Percentiles rank a stretch among this genome's conserved stretches.
phyloP scores from a whole-genome alignment of 2,113 vertebrate species.

The Mormyrus lacerda region DNA sequence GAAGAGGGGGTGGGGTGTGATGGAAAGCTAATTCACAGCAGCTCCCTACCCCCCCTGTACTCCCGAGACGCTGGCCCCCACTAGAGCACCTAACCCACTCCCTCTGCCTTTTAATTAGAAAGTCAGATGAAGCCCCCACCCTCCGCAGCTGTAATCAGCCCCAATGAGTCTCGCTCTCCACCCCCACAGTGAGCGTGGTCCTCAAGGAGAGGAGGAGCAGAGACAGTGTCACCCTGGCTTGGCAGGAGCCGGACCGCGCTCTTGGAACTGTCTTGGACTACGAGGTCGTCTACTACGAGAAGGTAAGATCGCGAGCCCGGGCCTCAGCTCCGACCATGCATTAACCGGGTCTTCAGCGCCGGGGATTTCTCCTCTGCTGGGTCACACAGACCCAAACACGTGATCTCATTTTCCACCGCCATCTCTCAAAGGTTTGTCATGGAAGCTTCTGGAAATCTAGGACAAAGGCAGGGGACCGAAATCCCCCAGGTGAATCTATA shows the following conservation, averaged over 20 bases:
- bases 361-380: background rate
- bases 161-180: background rate
- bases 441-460: background rate
- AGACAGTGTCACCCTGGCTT: conserved; percentile 66
- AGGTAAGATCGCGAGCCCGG: conserved; percentile 47
- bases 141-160: conserved; percentile 14
- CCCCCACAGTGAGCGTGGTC: conserved; percentile 63
- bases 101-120: conserved; percentile 13
- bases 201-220: conserved; percentile 71
- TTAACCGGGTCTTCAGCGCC: conserved; percentile 18
- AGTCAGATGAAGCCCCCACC: conserved; percentile 2
- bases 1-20: background rate
- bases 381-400: background rate
- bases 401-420: background rate
- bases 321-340: conserved; percentile 13
- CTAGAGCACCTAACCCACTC: background rate
- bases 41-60: background rate
- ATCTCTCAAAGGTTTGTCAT: background rate
- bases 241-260: conserved; percentile 27
- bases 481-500: background rate
- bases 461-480: background rate
- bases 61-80: background rate
- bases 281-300: conserved; percentile 76
- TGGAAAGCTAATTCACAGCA: background rate
- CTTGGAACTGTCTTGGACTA: conserved; percentile 68